Conservation (phyloP, 2,113 vertebrate species). For the Formicarius rufipectus region DNA sequence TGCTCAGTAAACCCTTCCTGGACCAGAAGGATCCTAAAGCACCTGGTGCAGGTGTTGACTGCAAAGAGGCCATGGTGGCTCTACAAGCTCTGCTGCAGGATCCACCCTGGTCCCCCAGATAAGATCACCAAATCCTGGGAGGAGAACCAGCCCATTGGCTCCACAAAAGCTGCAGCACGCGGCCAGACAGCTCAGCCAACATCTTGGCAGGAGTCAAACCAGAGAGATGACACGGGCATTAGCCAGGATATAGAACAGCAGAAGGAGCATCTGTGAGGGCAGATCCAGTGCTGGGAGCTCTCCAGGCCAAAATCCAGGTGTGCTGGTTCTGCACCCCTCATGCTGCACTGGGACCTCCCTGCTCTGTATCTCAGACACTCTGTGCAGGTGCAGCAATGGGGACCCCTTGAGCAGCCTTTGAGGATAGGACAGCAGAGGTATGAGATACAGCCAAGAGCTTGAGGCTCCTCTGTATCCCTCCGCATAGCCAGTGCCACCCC, state of each 20-base stretch:
- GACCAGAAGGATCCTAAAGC: background rate
- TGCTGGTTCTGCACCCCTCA: background rate
- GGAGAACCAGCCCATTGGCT: accelerated
- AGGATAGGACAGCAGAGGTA: background rate
- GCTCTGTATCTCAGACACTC: background rate
- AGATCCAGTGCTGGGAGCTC: background rate
- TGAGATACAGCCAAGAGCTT: background rate
- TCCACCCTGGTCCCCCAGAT: background rate
- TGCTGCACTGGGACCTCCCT: background rate
- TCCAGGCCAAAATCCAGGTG: background rate
- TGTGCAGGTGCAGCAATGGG: background rate
- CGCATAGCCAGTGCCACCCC: background rate
- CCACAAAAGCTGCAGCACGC: background rate
- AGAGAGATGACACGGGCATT: background rate
- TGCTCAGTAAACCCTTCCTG: background rate
- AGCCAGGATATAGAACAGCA: background rate
- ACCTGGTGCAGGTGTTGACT: background rate
- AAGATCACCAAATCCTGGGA: background rate
- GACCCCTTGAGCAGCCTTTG: accelerated
- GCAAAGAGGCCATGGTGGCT: background rate
- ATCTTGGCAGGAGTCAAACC: background rate
- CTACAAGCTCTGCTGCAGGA: background rate
- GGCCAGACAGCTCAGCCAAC: background rate
- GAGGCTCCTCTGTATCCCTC: background rate
- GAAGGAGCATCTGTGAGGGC: accelerated